phyloP scores from a whole-genome alignment of 2,113 vertebrate species.

The Glaucomys volans region DNA sequence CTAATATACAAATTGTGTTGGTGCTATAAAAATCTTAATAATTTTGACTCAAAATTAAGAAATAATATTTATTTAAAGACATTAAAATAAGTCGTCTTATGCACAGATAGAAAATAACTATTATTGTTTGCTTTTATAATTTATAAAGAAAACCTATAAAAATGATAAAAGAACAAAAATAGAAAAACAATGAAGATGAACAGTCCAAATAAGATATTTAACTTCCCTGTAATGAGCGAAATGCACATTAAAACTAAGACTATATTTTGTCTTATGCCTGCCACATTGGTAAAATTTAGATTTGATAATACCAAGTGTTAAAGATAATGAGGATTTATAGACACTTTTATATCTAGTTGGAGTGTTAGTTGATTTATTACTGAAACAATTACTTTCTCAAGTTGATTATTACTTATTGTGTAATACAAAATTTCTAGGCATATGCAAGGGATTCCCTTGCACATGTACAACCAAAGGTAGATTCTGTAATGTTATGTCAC shows the following conservation, averaged over 20 bases:
- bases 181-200: background rate
- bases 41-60: conserved; percentile 12
- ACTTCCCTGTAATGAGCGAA: background rate
- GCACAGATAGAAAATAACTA: background rate
- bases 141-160: background rate
- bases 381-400: background rate
- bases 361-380: background rate
- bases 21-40: background rate
- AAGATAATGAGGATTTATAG: background rate
- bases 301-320: background rate
- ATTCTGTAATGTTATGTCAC: background rate
- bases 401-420: background rate
- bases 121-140: background rate
- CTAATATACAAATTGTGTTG: background rate
- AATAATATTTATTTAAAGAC: background rate
- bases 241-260: background rate
- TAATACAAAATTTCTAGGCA: background rate
- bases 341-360: background rate
- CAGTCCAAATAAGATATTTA: background rate
- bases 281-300: background rate
- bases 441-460: background rate
- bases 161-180: background rate
- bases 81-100: background rate
- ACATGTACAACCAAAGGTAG: background rate
- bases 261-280: background rate